Conservation (phyloP, 2,113 vertebrate species). For the Piaya cayana region DNA sequence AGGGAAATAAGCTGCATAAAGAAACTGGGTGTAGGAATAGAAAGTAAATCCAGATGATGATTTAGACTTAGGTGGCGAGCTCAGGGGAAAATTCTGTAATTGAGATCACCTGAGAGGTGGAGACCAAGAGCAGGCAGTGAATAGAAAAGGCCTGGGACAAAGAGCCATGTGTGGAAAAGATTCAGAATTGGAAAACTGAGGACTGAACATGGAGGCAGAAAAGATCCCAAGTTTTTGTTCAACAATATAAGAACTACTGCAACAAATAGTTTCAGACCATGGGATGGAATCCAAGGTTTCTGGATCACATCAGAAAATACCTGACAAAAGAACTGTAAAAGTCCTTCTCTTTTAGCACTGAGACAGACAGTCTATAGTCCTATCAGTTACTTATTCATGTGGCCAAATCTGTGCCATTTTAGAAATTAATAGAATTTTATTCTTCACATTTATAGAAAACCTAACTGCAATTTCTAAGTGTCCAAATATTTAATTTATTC, state of each 20-base stretch:
- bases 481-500: not conserved
- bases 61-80: not conserved
- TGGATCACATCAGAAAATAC: conserved; percentile 34
- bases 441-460: not conserved
- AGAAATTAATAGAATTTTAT: not conserved
- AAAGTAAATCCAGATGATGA: conserved; percentile 11
- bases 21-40: not conserved
- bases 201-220: not conserved
- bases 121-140: not conserved
- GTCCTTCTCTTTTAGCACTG: not conserved
- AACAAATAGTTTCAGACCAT: not conserved
- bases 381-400: not conserved
- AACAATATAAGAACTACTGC: not conserved
- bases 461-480: not conserved
- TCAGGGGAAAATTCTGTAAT: not conserved
- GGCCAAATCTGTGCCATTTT: not conserved
- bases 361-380: not conserved
- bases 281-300: conserved; percentile 21
- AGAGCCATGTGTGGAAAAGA: not conserved
- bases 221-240: not conserved
- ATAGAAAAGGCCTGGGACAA: not conserved
- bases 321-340: conserved; percentile 12
- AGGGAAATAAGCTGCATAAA: not conserved
- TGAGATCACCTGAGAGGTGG: not conserved
- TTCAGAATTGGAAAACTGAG: not conserved